Percentiles rank a stretch among this genome's conserved stretches.
Conservation (phyloP, 64 coral and sea anemone species). For the Pachyseris speciosa region DNA sequence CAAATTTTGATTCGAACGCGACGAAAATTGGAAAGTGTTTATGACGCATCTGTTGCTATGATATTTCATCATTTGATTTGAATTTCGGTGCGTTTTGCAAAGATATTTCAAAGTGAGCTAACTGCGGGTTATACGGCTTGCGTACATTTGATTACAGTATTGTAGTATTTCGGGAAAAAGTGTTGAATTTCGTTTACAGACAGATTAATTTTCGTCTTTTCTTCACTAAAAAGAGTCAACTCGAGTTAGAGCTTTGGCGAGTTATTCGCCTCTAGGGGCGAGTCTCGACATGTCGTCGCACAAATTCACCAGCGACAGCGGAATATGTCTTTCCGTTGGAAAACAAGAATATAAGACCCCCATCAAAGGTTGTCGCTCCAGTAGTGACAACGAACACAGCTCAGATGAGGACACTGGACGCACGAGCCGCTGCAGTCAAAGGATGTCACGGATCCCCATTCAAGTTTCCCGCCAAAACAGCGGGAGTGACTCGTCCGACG, state of each 20-base stretch:
- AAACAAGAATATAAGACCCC: background rate
- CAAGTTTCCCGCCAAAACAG: background rate
- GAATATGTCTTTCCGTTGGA: background rate
- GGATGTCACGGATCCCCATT: background rate
- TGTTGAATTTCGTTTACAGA: background rate
- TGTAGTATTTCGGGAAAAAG: background rate
- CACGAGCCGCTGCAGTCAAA: background rate
- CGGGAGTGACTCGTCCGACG: background rate
- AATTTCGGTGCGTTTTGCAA: background rate
- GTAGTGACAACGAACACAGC: background rate
- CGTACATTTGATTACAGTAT: background rate
- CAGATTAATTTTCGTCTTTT: background rate
- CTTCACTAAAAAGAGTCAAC: background rate
- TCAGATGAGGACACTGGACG: background rate
- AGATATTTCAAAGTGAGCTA: background rate
- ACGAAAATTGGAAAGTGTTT: background rate
- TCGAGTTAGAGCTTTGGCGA: background rate
- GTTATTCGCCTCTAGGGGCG: too few relatives aligned
- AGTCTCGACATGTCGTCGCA: constrained; percentile 6
- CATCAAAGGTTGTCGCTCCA: background rate
- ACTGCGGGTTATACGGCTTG: background rate
- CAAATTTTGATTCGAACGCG: background rate
- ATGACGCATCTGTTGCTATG: background rate
- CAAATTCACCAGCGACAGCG: constrained; percentile 4
- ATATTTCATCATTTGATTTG: background rate